A percentile compares a stretch with the other conserved stretches of the same genome.
phyloP scores from a whole-genome alignment of 2,113 vertebrate species.

The Limanda limanda region DNA sequence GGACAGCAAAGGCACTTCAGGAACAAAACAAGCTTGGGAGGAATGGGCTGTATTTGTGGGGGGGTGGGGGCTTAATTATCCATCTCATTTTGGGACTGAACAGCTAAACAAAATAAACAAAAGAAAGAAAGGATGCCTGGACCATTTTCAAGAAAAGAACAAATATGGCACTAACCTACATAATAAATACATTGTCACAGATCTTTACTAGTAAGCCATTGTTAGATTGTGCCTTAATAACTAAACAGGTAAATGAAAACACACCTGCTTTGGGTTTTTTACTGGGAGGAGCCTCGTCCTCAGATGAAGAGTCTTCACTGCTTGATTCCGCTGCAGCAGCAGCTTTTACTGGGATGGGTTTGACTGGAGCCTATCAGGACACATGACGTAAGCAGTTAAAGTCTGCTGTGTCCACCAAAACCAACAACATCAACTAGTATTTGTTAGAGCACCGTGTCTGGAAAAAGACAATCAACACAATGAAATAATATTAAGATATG shows the following conservation, averaged over 20 bases:
- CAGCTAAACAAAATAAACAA: not conserved
- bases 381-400: not conserved
- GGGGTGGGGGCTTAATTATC: not conserved
- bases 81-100: not conserved
- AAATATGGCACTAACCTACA: too few species aligned
- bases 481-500: not conserved
- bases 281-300: slow-evolving; percentile 79
- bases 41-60: not conserved
- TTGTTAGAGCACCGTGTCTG: not conserved
- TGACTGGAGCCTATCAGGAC: slow-evolving; percentile 65
- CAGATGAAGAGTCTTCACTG: slow-evolving; percentile 82
- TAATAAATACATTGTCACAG: too few species aligned
- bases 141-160: too few species aligned
- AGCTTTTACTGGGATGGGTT: slow-evolving; percentile 40
- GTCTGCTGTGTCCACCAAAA: not conserved
- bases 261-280: slow-evolving; percentile 84
- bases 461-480: not conserved
- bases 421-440: not conserved
- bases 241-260: not conserved
- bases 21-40: not conserved
- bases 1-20: too few species aligned
- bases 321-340: slow-evolving; percentile 71
- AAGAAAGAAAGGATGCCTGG: too few species aligned
- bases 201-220: too few species aligned
- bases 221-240: too few species aligned